These are phyloP conservation scores for rat (Rattus norvegicus) DNA, from an alignment of 2,113 vertebrate genomes.

Conservation along the genomic window GRCr8 NC_086033.1:17309501-17310000, in stretches of 20 bases:
- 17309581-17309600: no score
- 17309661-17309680: no score
- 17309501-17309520: no score
- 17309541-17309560: no score
- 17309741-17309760: slow-evolving; percentile 26
- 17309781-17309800: neutral
- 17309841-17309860: neutral
- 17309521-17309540: no score
- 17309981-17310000: neutral
- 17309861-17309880: neutral
- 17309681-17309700: no score
- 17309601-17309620: no score
- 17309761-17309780: neutral
- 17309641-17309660: no score
- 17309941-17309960: neutral
- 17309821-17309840: neutral
- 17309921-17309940: neutral
- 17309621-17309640: no score
- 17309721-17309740: no score
- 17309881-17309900: neutral
- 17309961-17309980: neutral
- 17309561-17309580: no score
- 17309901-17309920: neutral
- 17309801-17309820: neutral
- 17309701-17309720: no score